Conservation (phyloP, 37 sponge, comb jelly and placozoan species). For the Hexactinellida sp. region DNA sequence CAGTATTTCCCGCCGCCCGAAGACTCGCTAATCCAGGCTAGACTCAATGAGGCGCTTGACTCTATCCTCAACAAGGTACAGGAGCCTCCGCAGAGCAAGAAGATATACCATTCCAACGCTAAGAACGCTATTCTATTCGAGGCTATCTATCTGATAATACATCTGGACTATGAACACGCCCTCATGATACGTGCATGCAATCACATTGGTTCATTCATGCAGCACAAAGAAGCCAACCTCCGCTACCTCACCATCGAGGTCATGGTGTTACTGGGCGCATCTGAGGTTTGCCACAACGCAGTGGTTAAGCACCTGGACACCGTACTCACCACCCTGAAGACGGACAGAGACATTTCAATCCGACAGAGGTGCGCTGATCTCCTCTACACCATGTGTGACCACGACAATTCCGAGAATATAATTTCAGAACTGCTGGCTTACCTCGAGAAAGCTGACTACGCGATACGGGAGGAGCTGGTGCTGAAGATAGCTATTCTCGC, state of each 20-base stretch:
- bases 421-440: conserved; percentile 69
- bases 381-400: conserved; percentile 93
- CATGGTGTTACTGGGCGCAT: conserved; percentile 56
- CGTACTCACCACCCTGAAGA: conserved; percentile 66
- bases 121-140: conserved; percentile 92
- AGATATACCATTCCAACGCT: conserved; percentile 84
- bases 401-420: conserved; percentile 61
- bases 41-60: conserved; percentile 72
- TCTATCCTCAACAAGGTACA: conserved; percentile 61
- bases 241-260: conserved; percentile 79
- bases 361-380: conserved; percentile 83
- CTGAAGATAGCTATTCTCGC: conserved; percentile 89
- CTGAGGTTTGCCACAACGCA: conserved; percentile 67
- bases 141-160: conserved; percentile 84
- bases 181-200: conserved; percentile 76
- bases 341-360: conserved; percentile 79
- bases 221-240: conserved; percentile 76
- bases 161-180: conserved; percentile 77
- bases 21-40: conserved; percentile 42
- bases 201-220: conserved; percentile 64
- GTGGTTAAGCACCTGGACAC: conserved; percentile 84
- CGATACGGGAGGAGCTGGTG: conserved; percentile 82
- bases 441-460: conserved; percentile 79
- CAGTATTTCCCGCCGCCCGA: conserved; percentile 66
- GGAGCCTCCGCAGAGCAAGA: conserved; percentile 84